These are phyloP conservation scores for Phoenicopterus ruber DNA, from an alignment of 2,113 vertebrate genomes.

Conservation along the genomic window DNA sequence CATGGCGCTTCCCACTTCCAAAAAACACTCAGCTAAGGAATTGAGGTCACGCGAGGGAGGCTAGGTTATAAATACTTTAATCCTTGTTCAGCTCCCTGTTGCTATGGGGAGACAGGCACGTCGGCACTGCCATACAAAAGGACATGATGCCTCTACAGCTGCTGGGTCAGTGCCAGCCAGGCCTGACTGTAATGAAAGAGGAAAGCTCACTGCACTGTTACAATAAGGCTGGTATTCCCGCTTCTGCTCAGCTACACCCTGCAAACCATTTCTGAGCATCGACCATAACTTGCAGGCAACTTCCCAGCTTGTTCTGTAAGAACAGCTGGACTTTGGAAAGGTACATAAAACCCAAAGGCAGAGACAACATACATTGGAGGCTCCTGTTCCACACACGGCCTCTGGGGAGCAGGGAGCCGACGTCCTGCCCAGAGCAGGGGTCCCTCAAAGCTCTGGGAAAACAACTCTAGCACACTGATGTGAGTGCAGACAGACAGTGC, in stretches of 20 bases:
- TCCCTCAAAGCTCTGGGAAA: neutral
- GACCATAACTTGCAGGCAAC: neutral
- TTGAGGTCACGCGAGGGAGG: conserved; percentile 65
- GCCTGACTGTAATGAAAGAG: neutral
- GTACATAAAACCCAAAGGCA: neutral
- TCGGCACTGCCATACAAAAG: conserved; percentile 52
- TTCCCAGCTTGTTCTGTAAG: neutral
- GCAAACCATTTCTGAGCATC: neutral
- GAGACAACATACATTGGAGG: neutral
- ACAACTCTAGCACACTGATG: accelerated
- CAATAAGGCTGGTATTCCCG: neutral
- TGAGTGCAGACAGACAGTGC: neutral
- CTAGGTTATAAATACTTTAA: conserved; percentile 73
- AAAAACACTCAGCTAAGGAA: conserved; percentile 56
- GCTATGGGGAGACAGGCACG: conserved; percentile 69
- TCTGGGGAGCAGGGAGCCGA: neutral
- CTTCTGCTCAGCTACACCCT: neutral
- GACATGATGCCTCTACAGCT: conserved; percentile 47
- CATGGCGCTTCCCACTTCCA: conserved; percentile 13
- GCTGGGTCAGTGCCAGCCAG: conserved; percentile 53
- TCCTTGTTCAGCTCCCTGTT: conserved; percentile 67
- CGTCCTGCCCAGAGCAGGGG: neutral
- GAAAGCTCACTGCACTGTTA: neutral
- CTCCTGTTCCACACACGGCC: accelerated
- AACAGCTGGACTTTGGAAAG: neutral